Evolutionary conservation across 2,888 invertebrate species (phyloP).

Genomic region (Lasioglossum leucozonium): DNA sequence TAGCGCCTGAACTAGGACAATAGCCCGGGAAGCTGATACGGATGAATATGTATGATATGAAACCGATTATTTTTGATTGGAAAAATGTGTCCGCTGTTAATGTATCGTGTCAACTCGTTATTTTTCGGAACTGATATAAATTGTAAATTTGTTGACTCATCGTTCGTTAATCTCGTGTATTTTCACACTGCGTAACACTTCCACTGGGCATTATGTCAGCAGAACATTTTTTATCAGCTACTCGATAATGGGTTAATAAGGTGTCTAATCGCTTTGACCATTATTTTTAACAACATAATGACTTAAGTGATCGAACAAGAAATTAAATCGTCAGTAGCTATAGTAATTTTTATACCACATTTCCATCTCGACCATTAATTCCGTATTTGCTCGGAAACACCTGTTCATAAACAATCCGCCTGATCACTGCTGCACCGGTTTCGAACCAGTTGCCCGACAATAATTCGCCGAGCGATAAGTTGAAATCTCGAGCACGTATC

Average conservation of each 20-base stretch:
- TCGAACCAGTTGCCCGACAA: not conserved
- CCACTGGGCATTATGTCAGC: not conserved
- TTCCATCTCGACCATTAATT: not conserved
- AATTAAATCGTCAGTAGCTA: too few relatives aligned
- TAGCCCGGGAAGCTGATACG: not conserved
- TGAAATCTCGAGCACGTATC: not conserved
- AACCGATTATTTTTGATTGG: constrained; percentile 10
- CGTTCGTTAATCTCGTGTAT: not conserved
- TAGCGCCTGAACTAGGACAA: not conserved
- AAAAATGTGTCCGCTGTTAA: not conserved
- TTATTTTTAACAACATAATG: too few relatives aligned
- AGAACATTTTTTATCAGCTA: not conserved
- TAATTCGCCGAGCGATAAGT: not conserved
- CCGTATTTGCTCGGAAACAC: not conserved
- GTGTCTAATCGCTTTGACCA: too few relatives aligned
- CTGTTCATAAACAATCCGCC: not conserved
- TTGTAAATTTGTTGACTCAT: not conserved
- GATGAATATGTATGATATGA: constrained; percentile 20
- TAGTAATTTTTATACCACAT: too few relatives aligned
- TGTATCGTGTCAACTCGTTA: not conserved
- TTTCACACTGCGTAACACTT: not conserved
- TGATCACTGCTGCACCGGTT: not conserved
- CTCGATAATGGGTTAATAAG: too few relatives aligned
- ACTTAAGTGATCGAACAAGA: too few relatives aligned
- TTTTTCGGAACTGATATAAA: not conserved